Evolutionary conservation across 2,113 vertebrate species (phyloP), one percentile per base, ranked within the genome.

Genomic region (Petaurus breviceps): DNA sequence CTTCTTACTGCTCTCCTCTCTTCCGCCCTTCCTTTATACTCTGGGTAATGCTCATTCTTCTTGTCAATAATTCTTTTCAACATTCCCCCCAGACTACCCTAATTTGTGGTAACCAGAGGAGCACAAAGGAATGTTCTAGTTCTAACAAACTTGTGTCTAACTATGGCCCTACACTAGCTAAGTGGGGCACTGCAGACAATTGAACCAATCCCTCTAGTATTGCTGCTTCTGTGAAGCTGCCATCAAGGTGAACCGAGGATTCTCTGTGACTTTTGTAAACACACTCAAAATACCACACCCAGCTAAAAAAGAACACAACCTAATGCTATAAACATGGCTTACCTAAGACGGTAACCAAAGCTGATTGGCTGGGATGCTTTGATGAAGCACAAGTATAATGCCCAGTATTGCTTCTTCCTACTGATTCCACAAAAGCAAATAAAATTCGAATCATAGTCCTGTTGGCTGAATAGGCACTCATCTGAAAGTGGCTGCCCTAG

Each of bases 271-370:
- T 28, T 90, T 51, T 28, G 90, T 28, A 43, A 26, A 43, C n/a
- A 9, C 10, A 68, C 47, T 57, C 90, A 90, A 47, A 28, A 89
- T 49, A 93, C 28, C 54, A 97, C 25, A 95, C n/a, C 19, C 92
- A 91, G 92, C 16, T 12, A 28, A 89, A 3, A n/a, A 90, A 91
- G 96, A 94, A 90, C 23, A 89, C 1, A 84, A 26, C 16, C 0
- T 3, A 96, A 94, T 90, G 91, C 50, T 55, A 61, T 92, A 16
- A 84, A 11, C 0, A 5, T 12, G 91, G 24, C 95, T 98, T 99
- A 99, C 99, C 99, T 96, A 98, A 92, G 94, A 99, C 98, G 89
- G 98, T 97, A 92, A 99, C 95, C 94, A 98, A 2, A 93, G 98
- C 97, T 31, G 99, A 98, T 95, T 98, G 99, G 2, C 52, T 98